Evolutionary conservation across 2,113 vertebrate genomes (phyloP), one percentile per base, ranked within the genome.

Genomic region (Myotis davidii): DNA sequence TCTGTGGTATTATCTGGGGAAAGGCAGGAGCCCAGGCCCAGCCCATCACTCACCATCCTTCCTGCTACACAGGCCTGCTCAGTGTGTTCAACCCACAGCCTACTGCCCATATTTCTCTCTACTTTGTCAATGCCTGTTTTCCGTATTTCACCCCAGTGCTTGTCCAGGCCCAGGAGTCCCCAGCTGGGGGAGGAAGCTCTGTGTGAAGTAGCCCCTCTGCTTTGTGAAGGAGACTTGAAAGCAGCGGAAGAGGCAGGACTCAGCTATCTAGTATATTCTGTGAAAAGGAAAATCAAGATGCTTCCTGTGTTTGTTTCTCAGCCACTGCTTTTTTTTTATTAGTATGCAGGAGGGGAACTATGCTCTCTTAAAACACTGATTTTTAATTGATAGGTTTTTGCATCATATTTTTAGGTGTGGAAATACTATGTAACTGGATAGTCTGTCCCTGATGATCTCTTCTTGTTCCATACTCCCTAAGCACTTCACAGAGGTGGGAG

Each of bases 11-110:
- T 73, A 39, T 27, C 12, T 32, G 23, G 2, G 6, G 54, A 17
- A 17, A 50, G 91, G 37, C 9, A 0, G 98, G 97, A 0, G 97
- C 98, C 0, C 97, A 97, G 84, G 98, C 99, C 1, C 98, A 99
- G 76, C 96, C 99, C 88, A 97, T 99, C 84, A 96, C 99, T 97
- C 99, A 99, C 96, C 98, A 99, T 65, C 98, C 99, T 29, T 98
- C 97, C 94, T 99, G 99, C 85, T 92, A 97, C 54, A 98, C 98
- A 0, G 99, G 98, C 99, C 98, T 99, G 64, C 98, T 99, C 39
- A 99, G 98, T 8, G 98, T 99, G 98, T 99, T 98, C 87, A 99
- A 98, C 99, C 98, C 94, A 98, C 97, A 6, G 99, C 27, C 98
- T 88, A 85, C 98, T 81, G 98, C 98, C 88, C 98, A 99, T 13